Evolutionary conservation across 2,113 vertebrate genomes (phyloP).

Genomic region (Xyliphius kryptos): DNA sequence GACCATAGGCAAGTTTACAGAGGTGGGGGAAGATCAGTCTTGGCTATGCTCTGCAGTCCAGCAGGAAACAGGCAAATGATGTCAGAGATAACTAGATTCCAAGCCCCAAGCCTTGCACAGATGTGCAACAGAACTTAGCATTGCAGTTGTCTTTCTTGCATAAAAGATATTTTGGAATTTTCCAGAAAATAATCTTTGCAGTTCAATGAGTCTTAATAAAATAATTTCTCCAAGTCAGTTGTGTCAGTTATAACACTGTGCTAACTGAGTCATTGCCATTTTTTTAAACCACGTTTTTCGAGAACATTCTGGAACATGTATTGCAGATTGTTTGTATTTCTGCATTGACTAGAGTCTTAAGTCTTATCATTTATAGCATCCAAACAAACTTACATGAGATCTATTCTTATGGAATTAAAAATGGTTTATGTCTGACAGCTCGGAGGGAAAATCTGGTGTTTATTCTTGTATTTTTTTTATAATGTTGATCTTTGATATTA

Average conservation of each 20-base stretch:
- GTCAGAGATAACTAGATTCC: slow-evolving; percentile 35
- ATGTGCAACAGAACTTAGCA: slow-evolving; percentile 13
- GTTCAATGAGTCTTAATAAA: slow-evolving; percentile 36
- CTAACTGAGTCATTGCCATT: not conserved
- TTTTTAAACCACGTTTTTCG: no score
- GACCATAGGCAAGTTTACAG: slow-evolving; percentile 26
- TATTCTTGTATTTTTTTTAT: no score
- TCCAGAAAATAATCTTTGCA: slow-evolving; percentile 27
- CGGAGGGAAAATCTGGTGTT: no score
- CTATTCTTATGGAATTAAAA: no score
- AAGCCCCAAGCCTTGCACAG: slow-evolving; percentile 16
- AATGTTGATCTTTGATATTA: no score
- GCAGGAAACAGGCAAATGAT: slow-evolving; percentile 32
- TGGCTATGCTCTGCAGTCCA: slow-evolving; percentile 6
- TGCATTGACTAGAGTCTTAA: no score
- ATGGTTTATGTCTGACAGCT: no score
- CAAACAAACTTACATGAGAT: no score
- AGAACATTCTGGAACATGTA: no score
- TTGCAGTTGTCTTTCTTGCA: slow-evolving; percentile 23
- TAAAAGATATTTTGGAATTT: slow-evolving; percentile 41
- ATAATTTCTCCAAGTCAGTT: slow-evolving; percentile 19
- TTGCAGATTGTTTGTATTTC: no score
- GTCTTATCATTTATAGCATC: no score
- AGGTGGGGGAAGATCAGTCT: slow-evolving; percentile 25
- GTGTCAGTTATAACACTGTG: slow-evolving; percentile 12